phyloP scores from a whole-genome alignment of 2,888 invertebrate species.

The Eurois occulta region DNA sequence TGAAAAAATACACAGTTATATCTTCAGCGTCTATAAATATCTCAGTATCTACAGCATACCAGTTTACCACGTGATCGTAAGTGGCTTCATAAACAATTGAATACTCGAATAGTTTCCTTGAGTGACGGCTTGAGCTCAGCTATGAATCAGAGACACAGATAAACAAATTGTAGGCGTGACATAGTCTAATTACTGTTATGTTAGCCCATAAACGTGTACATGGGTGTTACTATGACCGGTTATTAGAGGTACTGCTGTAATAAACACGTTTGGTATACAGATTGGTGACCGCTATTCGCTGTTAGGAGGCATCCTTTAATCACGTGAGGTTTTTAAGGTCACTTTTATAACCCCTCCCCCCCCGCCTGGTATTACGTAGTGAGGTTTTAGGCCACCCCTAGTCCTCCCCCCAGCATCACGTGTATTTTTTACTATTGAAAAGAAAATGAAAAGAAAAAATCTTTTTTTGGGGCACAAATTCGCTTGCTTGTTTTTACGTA shows the following conservation, averaged over 20 bases:
- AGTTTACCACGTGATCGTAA: slow-evolving; percentile 24
- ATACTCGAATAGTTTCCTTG: slow-evolving; percentile 36
- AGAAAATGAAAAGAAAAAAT: too few relatives aligned
- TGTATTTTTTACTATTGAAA: too few relatives aligned
- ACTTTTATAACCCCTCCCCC: too few relatives aligned
- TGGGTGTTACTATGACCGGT: not conserved
- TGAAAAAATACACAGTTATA: slow-evolving; percentile 9
- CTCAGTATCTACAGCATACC: not conserved
- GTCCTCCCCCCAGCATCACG: too few relatives aligned
- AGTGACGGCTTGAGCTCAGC: slow-evolving; percentile 21
- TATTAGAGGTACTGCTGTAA: not conserved
- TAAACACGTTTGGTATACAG: not conserved
- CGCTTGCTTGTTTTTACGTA: too few relatives aligned
- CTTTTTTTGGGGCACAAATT: too few relatives aligned
- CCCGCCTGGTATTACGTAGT: too few relatives aligned
- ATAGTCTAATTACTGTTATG: slow-evolving; percentile 10
- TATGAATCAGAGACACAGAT: slow-evolving; percentile 39
- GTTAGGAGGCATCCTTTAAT: not conserved
- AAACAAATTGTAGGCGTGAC: slow-evolving; percentile 21
- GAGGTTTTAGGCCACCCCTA: too few relatives aligned
- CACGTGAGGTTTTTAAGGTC: too few relatives aligned
- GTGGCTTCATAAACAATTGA: slow-evolving; percentile 45
- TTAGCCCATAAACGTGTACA: not conserved
- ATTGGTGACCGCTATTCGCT: not conserved
- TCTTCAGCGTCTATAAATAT: slow-evolving; percentile 18